Base-by-base conservation (phyloP, 2,113 vertebrate species). In the Lophius piscatorius region DNA sequence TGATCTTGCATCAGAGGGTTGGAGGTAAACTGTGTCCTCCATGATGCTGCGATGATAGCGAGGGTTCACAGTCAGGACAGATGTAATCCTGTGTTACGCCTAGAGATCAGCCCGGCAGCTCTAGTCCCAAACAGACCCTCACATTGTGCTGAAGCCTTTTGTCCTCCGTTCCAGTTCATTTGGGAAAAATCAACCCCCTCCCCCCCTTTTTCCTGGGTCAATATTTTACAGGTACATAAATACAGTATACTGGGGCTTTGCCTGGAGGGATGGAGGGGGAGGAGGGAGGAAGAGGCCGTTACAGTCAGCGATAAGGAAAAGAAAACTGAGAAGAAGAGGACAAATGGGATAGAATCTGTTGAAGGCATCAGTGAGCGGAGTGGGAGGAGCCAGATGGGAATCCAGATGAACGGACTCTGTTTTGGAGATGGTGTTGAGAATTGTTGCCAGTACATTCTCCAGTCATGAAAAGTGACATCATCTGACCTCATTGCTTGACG, bases 131-230 rank as follows among this genome's bases (percentile, higher is more conserved):
- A n/a, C n/a, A n/a, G n/a, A n/a, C n/a, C n/a, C n/a, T n/a, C n/a
- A n/a, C n/a, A n/a, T 42, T 58, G 52, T 55, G 29, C 52, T 28
- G 35, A 54, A n/a, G 14, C 29, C 58, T 48, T 33, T 54, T 63
- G 50, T 67, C 52, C 41, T 35, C 18, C 9, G 29, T 50, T 59
- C 51, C 24, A 36, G 31, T 45, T 47, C 31, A 54, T 36, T 46
- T 55, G 66, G 45, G 61, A 71, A 47, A 56, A 31, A 28, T 28
- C 5, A 28, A 46, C 74, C 75, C 48, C 62, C 56, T 63, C 39
- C 17, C 29, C 42, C 33, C 4, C 31, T 31, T 7, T 31, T 56
- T 9, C 44, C 18, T 18, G 20, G 45, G 67, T 71, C 45, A 45
- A 28, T 74, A 57, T 63, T 63, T 74, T 56, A 79, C 41, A 31